Percentiles rank a stretch among this genome's conserved stretches.
phyloP scores from a whole-genome alignment of 2,797 vertebrate species.

The Lepus townsendii region DNA sequence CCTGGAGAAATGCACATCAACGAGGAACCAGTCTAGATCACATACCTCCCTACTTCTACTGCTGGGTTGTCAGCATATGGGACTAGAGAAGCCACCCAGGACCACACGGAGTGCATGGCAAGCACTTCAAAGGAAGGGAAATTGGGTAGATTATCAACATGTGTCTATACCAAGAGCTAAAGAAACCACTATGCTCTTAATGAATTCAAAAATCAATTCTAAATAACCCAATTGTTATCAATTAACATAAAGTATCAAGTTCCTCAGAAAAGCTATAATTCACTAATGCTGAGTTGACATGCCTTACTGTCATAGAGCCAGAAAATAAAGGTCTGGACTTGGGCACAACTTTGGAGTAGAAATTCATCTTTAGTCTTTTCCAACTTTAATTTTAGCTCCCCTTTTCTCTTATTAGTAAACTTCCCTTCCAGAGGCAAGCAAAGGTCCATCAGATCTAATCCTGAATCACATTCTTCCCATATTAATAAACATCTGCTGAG shows the following conservation, averaged over 20 bases:
- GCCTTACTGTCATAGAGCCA: neutral
- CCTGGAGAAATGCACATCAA: neutral
- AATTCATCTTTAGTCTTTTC: neutral
- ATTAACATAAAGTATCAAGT: conserved; percentile 15
- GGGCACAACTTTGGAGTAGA: neutral
- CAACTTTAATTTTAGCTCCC: neutral
- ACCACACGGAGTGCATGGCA: neutral
- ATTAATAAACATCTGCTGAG: neutral
- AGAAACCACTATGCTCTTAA: neutral
- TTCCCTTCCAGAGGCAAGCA: neutral
- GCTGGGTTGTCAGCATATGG: neutral
- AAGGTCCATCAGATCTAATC: neutral
- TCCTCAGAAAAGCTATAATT: conserved; percentile 5
- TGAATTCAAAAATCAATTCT: conserved; percentile 38
- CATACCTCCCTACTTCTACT: no score
- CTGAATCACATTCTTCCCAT: neutral
- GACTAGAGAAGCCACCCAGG: neutral
- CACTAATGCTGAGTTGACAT: neutral
- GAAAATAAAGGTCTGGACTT: neutral
- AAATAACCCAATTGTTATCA: conserved; percentile 7
- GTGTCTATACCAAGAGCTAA: neutral
- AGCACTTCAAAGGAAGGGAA: neutral
- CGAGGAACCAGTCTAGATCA: neutral
- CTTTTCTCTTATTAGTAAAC: neutral
- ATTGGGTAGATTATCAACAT: neutral